Conservation (phyloP, 2,797 vertebrate species). For the Brotula barbata region DNA sequence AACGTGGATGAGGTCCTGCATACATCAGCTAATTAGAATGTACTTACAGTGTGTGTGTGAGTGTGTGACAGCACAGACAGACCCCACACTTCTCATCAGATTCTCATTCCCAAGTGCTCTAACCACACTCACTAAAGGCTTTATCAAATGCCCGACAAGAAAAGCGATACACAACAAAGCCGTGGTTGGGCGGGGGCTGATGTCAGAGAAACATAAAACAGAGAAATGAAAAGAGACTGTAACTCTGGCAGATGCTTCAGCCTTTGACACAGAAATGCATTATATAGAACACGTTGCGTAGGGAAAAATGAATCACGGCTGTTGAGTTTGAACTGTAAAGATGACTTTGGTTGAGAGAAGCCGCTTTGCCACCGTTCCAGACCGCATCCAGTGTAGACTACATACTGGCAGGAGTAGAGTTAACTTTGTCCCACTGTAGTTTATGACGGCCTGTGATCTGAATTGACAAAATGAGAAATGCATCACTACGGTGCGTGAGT, state of each 20-base stretch:
- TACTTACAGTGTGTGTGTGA: slow-evolving; percentile 67
- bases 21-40: slow-evolving; percentile 84
- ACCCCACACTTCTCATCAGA: slow-evolving; percentile 75
- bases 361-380: slow-evolving; percentile 21
- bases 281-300: slow-evolving; percentile 3
- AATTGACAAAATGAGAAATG: too few species aligned
- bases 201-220: slow-evolving; percentile 48
- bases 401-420: slow-evolving; percentile 24
- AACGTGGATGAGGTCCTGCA: slow-evolving; percentile 83
- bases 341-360: slow-evolving; percentile 14
- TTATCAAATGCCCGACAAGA: slow-evolving; percentile 64
- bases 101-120: slow-evolving; percentile 71
- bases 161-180: slow-evolving; percentile 40
- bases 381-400: slow-evolving; percentile 1
- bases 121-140: slow-evolving; percentile 67
- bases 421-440: slow-evolving; percentile 35
- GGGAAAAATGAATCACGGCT: slow-evolving; percentile 33
- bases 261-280: slow-evolving; percentile 17
- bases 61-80: slow-evolving; percentile 49
- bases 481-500: too few species aligned
- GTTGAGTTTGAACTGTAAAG: slow-evolving; percentile 16
- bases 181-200: slow-evolving; percentile 14
- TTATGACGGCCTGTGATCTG: too few species aligned
- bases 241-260: slow-evolving; percentile 23
- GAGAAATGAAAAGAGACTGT: slow-evolving; percentile 35